These are phyloP conservation scores for Sminthurinus signatus DNA, from an alignment of 1,140 invertebrate species.

Conservation along the genomic window DNA sequence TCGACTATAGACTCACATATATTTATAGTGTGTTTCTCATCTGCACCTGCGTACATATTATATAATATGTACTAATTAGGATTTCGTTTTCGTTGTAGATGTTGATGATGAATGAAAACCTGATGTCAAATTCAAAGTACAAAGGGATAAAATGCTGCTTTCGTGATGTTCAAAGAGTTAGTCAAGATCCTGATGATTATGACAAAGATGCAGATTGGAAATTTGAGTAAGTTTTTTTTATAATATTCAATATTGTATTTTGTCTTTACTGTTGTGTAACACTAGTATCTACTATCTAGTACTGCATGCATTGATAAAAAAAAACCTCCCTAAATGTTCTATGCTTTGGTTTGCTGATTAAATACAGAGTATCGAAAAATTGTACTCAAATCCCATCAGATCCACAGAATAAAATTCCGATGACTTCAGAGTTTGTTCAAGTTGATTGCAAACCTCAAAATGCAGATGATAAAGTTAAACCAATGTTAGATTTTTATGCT, in stretches of 20 bases:
- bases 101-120: conserved; percentile 14
- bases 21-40: no score
- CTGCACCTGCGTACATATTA: no score
- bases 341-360: no score
- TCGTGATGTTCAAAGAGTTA: conserved; percentile 16
- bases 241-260: no score
- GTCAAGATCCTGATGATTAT: conserved; percentile 24
- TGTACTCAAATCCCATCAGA: conserved; percentile 20
- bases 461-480: conserved; percentile 10
- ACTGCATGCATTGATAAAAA: no score
- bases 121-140: background rate
- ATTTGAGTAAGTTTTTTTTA: conserved; percentile 30
- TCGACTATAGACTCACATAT: no score
- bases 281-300: no score
- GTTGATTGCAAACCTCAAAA: conserved; percentile 25
- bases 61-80: background rate
- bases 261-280: no score
- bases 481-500: conserved; percentile 11
- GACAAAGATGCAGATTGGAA: conserved; percentile 34
- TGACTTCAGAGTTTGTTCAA: conserved; percentile 22
- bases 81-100: background rate
- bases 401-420: background rate
- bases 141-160: conserved; percentile 33
- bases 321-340: no score
- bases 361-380: conserved; percentile 13